A percentile compares a stretch with the other conserved stretches of the same genome.
phyloP scores from a whole-genome alignment of 2,888 invertebrate genomes.

The Leptinotarsa peninsularis region DNA sequence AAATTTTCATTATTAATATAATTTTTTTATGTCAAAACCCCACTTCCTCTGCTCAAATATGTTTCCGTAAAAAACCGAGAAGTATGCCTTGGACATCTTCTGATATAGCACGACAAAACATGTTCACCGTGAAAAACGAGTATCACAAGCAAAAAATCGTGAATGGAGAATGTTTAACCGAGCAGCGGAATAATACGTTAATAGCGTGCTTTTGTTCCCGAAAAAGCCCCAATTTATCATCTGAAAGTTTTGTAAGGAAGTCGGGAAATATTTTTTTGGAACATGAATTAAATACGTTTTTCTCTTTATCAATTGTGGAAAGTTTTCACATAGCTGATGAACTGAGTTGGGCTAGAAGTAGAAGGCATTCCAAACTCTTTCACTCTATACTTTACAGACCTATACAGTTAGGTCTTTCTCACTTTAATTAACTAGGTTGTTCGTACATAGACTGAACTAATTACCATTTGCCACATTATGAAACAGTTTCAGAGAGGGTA shows the following conservation, averaged over 20 bases:
- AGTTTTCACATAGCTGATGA: background rate
- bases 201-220: slow-evolving; percentile 26
- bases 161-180: slow-evolving; percentile 27
- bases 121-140: slow-evolving; percentile 13
- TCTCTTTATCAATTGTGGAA: background rate
- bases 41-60: background rate
- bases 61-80: background rate
- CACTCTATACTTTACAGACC: too few relatives aligned
- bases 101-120: background rate
- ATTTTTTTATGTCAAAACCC: too few relatives aligned
- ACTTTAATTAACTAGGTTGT: too few relatives aligned
- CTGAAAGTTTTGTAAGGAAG: slow-evolving; percentile 6
- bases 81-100: background rate
- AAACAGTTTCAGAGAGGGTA: too few relatives aligned
- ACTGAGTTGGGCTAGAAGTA: background rate
- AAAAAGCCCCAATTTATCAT: slow-evolving; percentile 24
- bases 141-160: slow-evolving; percentile 10
- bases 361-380: too few relatives aligned
- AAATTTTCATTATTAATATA: too few relatives aligned
- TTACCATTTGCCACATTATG: too few relatives aligned
- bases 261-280: background rate
- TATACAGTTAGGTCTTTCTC: too few relatives aligned
- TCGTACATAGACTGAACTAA: too few relatives aligned
- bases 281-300: background rate
- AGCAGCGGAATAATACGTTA: slow-evolving; percentile 20